These are phyloP conservation scores for Graptemys geographica DNA, from an alignment of 2,797 vertebrate genomes.

Conservation along the genomic window DNA sequence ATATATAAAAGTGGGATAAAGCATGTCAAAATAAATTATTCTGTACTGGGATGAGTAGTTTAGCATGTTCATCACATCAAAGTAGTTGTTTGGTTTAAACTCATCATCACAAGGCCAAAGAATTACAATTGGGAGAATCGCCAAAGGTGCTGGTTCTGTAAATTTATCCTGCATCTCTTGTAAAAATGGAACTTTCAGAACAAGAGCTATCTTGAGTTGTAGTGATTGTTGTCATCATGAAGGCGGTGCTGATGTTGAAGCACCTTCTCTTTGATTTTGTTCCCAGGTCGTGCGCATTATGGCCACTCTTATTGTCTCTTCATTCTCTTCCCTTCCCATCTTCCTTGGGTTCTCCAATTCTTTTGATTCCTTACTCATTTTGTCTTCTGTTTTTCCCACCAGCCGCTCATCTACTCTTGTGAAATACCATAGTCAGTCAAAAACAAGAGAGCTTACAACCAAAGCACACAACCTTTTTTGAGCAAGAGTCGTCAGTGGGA, in stretches of 20 bases:
- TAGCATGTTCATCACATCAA: neutral
- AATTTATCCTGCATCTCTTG: neutral
- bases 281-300: neutral
- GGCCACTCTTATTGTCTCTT: neutral
- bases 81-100: neutral
- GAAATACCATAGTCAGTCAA: neutral
- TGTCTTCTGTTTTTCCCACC: neutral
- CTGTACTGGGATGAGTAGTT: neutral
- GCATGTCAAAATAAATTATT: neutral
- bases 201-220: neutral
- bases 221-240: accelerated
- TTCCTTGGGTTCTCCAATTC: neutral
- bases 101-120: neutral
- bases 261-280: neutral
- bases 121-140: neutral
- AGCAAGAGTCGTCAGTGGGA: neutral
- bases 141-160: neutral
- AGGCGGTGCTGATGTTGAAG: neutral
- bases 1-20: neutral
- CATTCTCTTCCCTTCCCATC: neutral
- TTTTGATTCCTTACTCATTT: neutral
- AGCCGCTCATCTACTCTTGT: neutral
- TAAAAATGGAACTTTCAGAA: neutral
- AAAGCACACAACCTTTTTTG: neutral
- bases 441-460: accelerated